Evolutionary conservation across 1,140 invertebrate genomes (phyloP), one percentile per base, ranked within the genome.

Genomic region (Varroa destructor): DNA sequence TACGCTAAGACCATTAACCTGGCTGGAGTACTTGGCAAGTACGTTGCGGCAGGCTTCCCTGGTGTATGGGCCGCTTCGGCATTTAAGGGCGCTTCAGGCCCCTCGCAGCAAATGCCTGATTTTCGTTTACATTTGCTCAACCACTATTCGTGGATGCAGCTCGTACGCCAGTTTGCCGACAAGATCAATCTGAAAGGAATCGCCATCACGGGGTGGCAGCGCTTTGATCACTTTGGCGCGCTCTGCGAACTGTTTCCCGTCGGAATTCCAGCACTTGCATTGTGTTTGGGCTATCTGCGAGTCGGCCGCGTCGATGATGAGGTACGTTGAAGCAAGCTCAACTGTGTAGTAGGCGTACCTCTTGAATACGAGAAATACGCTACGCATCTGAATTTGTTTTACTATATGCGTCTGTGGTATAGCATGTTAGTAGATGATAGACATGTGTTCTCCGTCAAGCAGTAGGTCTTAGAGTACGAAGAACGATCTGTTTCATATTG

Each of bases 181-280:
- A 75, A 75, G 56, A 71, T 79, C 70, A 73, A 76, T 71, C 79
- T 83, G 55, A 76, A 77, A 73, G 82, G 83, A 37, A 79, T 82
- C 74, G 79, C 80, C 61, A n/a, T 84, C 6, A 84, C 83, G 56
- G 83, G 83, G n/a, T 84, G 83, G 83, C 81, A 82, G 71, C 76
- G 78, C 5, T 87, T 85, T 78, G 86, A 87, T 75, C 86, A 87
- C 77, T 86, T 86, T 80, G 82, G 84, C 25, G 80, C 85, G 6
- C 77, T 87, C 3, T 86, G 85, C 79, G 86, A 87, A 76, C 77
- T 87, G 6, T 76, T 87, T 6, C 87, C 87, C 12, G 81, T 83
- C 40, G 84, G 81, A 10, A 75, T 88, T n/a, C 86, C 87, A 4
- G 81, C 79, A 64, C 78, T 85, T 43, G 81, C 80, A 43, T 58